Base-by-base conservation (phyloP, 2,113 vertebrate species). In the Bujurquina vittata region DNA sequence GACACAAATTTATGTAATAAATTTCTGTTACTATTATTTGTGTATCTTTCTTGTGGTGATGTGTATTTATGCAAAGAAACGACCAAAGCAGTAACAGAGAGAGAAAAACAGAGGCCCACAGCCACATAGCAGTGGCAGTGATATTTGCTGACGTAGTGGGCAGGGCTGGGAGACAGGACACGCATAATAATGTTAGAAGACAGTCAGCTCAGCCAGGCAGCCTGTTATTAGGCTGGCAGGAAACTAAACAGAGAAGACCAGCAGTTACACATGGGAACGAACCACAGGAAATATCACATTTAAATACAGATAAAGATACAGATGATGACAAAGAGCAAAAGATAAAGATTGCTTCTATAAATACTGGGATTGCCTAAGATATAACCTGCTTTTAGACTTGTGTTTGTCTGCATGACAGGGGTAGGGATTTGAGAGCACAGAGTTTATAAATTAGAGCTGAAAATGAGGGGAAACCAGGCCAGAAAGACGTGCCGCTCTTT, bases 131-230 rank as follows among this genome's bases (percentile, higher is more conserved):
- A 86, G 35, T 80, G 84, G 77, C 84, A 80, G 56, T 10, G 1
- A 86, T 90, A 92, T 90, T 85, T 93, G 89, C 88, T 91, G 90
- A 91, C 56, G 76, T 80, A 84, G 87, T 87, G 86, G 69, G 89
- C 75, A 78, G 81, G 81, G 84, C 86, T 5, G 49, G 62, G 80
- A 83, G 79, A 87, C 60, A 35, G 85, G 88, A 80, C 33, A 67
- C 67, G 79, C 88, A 90, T 91, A 84, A 87, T 90, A 87, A 93
- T 87, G 81, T 76, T 72, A 80, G 46, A 63, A 49, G 89, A 78
- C 84, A 81, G 84, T 82, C 60, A 37, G 83, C 86, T 80, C 62
- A 4, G 31, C 49, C 52, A 67, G 80, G 61, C 80, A 81, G 91
- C 77, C 86, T 80, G 79, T 77, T 82, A 87, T 90, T 88, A 88